phyloP scores from a whole-genome alignment of 2,113 vertebrate species.

The Lasiurus borealis region DNA sequence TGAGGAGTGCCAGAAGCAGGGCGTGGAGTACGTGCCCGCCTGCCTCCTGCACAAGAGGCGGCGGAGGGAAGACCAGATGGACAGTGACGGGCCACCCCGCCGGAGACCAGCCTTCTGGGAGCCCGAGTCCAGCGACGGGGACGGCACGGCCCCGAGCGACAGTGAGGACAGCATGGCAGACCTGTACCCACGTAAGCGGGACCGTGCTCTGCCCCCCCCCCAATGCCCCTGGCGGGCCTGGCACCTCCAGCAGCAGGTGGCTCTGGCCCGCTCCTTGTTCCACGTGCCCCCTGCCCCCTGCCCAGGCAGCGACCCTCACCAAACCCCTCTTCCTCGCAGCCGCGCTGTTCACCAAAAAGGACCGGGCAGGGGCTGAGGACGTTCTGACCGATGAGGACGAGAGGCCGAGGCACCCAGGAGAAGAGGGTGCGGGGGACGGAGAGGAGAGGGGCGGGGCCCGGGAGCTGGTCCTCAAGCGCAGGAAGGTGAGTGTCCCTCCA shows the following conservation, averaged over 20 bases:
- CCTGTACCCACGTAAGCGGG: conserved; percentile 93
- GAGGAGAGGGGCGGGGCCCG: neutral
- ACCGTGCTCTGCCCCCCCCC: accelerated
- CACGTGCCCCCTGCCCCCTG: neutral
- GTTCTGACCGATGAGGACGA: too few species aligned
- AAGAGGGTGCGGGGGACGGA: accelerated
- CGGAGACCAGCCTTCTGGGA: conserved; percentile 87
- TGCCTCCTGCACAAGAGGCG: conserved; percentile 86
- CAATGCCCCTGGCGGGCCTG: accelerated
- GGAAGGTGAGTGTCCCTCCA: too few species aligned
- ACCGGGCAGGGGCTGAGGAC: neutral
- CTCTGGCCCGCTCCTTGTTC: neutral
- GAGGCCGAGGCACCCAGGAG: accelerated
- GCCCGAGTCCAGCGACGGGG: conserved; percentile 85
- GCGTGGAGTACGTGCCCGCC: conserved; percentile 90
- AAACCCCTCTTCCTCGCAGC: conserved; percentile 71
- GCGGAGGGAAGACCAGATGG: conserved; percentile 23
- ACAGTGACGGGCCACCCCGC: neutral
- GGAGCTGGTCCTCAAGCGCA: neutral
- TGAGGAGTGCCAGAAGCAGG: conserved; percentile 90
- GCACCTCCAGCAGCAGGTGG: accelerated
- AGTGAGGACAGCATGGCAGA: conserved; percentile 96
- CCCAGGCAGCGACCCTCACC: neutral
- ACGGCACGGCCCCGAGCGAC: conserved; percentile 69
- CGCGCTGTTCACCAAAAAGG: conserved; percentile 83